phyloP scores from a whole-genome alignment of 2,888 invertebrate species.

The Argyresthia albistria region DNA sequence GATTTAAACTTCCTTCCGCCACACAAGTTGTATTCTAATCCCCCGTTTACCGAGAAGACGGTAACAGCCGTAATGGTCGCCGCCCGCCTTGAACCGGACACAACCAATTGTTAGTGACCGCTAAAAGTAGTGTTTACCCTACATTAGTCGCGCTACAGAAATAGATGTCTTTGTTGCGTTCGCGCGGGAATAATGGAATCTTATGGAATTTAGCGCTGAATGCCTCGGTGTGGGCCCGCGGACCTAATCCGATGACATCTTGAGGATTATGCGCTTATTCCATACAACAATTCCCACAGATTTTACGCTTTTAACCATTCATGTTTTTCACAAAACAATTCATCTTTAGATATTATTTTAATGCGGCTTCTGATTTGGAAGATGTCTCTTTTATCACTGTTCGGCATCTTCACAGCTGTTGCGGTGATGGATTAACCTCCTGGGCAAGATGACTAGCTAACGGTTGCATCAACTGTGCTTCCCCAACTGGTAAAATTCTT shows the following conservation, averaged over 20 bases:
- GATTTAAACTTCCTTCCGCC: conserved; percentile 22
- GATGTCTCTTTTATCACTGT: no score
- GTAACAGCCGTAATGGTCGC: conserved; percentile 29
- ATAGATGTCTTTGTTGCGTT: conserved; percentile 38
- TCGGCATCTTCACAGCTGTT: no score
- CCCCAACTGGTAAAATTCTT: no score
- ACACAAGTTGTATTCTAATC: conserved; percentile 53
- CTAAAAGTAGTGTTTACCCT: conserved; percentile 56
- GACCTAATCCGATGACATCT: conserved; percentile 41
- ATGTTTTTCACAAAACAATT: no score
- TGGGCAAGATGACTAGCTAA: no score
- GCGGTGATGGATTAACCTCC: no score
- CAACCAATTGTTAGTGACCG: conserved; percentile 44
- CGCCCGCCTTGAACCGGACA: conserved; percentile 23
- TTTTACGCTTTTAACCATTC: no score
- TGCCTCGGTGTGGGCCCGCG: conserved; percentile 21
- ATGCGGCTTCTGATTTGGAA: no score
- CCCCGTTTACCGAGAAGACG: conserved; percentile 45
- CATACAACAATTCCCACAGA: no score
- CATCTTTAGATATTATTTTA: no score
- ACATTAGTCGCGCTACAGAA: conserved; percentile 44
- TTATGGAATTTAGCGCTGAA: conserved; percentile 25
- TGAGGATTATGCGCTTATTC: conserved; percentile 7
- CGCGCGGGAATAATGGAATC: conserved; percentile 29
- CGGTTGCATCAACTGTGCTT: no score